Percentiles rank a stretch among this genome's conserved stretches.
phyloP scores from a whole-genome alignment of 2,888 invertebrate species.

The Sinotaia quadrata region DNA sequence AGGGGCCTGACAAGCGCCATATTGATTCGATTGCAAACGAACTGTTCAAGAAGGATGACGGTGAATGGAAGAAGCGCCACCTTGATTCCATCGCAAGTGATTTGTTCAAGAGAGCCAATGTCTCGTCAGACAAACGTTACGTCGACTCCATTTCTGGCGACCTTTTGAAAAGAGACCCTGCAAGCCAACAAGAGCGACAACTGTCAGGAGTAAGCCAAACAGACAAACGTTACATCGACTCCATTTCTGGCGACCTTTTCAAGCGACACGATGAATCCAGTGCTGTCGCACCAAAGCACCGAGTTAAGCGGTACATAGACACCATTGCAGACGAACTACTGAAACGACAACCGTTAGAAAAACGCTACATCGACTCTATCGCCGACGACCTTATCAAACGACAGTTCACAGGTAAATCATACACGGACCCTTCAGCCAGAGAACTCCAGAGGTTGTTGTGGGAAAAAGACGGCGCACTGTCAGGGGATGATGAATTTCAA shows the following conservation, averaged over 20 bases:
- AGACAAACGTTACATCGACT: slow-evolving; percentile 15
- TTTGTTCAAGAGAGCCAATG: neutral
- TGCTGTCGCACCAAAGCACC: neutral
- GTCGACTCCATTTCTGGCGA: neutral
- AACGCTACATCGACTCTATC: slow-evolving; percentile 9
- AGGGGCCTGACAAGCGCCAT: slow-evolving; percentile 5
- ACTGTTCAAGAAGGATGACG: neutral
- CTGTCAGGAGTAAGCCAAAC: too few species aligned
- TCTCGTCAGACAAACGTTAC: neutral
- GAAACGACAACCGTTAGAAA: neutral
- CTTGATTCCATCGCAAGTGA: neutral
- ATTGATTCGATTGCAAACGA: slow-evolving; percentile 2
- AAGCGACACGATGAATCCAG: neutral
- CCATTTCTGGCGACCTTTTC: slow-evolving; percentile 6
- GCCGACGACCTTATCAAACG: slow-evolving; percentile 2
- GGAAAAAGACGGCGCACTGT: neutral
- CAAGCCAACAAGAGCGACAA: neutral
- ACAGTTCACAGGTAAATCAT: neutral
- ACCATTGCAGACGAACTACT: neutral
- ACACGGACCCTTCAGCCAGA: neutral
- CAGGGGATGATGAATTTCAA: neutral
- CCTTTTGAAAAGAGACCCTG: neutral
- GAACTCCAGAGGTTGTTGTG: neutral
- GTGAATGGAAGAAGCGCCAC: neutral
- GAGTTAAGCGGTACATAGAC: neutral